phyloP scores from a whole-genome alignment of 2,113 vertebrate genomes.

The Anas platyrhynchos region DNA sequence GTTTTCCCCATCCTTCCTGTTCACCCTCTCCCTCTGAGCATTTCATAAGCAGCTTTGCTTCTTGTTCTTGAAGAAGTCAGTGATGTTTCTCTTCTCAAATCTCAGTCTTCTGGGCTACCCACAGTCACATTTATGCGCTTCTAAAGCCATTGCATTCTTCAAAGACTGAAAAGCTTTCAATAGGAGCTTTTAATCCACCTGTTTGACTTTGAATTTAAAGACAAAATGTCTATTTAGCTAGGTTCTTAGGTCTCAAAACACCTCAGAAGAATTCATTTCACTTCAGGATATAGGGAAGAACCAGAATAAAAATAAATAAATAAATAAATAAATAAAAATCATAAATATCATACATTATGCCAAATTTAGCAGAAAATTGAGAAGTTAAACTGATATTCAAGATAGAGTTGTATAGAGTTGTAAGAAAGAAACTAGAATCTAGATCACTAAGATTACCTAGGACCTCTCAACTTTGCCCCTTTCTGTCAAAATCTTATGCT shows the following conservation, averaged over 20 bases:
- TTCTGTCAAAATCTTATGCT: neutral
- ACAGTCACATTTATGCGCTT: neutral
- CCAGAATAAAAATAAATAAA: neutral
- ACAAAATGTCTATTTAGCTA: neutral
- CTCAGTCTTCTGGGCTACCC: neutral
- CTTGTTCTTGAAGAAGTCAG: neutral
- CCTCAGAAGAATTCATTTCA: neutral
- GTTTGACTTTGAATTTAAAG: neutral
- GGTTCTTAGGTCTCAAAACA: neutral
- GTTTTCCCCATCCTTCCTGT: neutral
- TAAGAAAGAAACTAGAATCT: neutral
- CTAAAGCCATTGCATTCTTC: neutral
- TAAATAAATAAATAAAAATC: neutral
- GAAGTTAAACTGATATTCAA: neutral
- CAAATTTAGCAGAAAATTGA: neutral
- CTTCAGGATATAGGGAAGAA: neutral
- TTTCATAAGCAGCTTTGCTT: neutral
- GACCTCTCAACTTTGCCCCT: neutral
- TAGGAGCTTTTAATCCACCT: neutral
- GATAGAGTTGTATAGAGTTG: fast-evolving
- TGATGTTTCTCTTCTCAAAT: neutral
- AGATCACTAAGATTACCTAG: neutral
- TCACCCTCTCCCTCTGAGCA: neutral
- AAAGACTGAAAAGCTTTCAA: neutral
- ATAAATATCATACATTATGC: neutral